Percentiles rank a stretch among this genome's conserved stretches.
phyloP scores from a whole-genome alignment of 2,113 vertebrate genomes.

The Chaetura pelagica region DNA sequence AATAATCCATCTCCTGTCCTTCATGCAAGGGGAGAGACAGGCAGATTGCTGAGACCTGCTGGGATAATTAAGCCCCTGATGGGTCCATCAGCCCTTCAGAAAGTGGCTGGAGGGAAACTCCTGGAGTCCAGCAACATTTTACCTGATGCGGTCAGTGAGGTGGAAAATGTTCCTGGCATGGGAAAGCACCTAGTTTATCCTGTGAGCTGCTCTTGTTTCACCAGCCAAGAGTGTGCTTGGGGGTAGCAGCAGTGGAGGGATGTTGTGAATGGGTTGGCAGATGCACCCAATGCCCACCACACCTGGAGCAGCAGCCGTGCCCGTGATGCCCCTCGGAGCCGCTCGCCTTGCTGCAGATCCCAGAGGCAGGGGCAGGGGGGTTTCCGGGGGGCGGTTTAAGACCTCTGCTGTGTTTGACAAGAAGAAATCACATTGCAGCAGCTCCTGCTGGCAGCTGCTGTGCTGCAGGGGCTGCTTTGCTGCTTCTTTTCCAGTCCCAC shows the following conservation, averaged over 20 bases:
- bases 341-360: not conserved
- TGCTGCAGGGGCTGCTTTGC: fast-evolving
- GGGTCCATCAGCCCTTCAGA: not conserved
- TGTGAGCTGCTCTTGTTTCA: fast-evolving
- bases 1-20: not conserved
- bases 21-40: not conserved
- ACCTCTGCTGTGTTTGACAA: not conserved
- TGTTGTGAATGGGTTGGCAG: fast-evolving
- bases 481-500: not conserved
- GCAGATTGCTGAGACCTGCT: not conserved
- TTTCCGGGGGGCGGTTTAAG: too few relatives aligned
- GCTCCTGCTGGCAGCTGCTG: not conserved
- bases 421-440: not conserved
- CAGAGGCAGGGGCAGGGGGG: fast-evolving
- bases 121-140: not conserved
- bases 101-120: not conserved
- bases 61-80: not conserved
- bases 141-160: fast-evolving
- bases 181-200: not conserved
- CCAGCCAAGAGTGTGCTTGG: fast-evolving
- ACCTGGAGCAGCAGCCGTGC: not conserved
- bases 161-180: not conserved
- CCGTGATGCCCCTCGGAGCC: not conserved
- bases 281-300: fast-evolving
- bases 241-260: not conserved